Base-by-base conservation (phyloP, 2,888 invertebrate species). In the Leptinotarsa haldemani region DNA sequence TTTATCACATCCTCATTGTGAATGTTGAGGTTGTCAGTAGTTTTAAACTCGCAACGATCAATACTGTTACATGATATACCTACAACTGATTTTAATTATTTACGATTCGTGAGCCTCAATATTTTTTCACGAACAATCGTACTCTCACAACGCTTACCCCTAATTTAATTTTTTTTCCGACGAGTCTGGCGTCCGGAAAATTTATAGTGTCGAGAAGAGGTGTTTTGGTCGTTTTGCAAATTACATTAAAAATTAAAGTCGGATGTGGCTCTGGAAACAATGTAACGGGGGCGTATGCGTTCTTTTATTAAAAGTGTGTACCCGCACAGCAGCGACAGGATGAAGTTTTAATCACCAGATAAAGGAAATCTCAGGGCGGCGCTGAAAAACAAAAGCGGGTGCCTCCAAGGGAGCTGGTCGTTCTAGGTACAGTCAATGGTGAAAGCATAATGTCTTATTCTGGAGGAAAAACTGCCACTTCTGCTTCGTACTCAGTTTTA, bases 331-430 rank as follows among this genome's bases (percentile, higher is more conserved):
- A 83, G 84, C 86, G 87, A 87, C 87, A 87, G 86, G 86, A 87
- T 86, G 87, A 88, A 87, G 87, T 87, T 88, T 88, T 88, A 88
- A 88, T 88, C 88, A 87, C 86, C 84, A 87, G 86, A 86, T 86
- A 86, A 87, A 86, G 86, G 85, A 86, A 86, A 87, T 87, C 87
- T 87, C 86, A 84, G 86, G 85, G 85, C 85, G 85, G 82, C 85
- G 84, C 84, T 84, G 85, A 84, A 85, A 86, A 85, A 86, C 84
- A 85, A 85, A 85, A 84, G 83, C 81, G 80, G 79, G 79, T 78
- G 53, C 53, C 64, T 40, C 53, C 46, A 25, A 47, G 68, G 46
- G 56, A 46, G 20, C 47, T 52, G 61, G 53, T 56, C 58, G 68
- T 40, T 46, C 68, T 48, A 56, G 56, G 68, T 68, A 68, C 53